phyloP scores from a whole-genome alignment of 92 coral and sea anemone genomes.

The Zoanthus sansibaricus region DNA sequence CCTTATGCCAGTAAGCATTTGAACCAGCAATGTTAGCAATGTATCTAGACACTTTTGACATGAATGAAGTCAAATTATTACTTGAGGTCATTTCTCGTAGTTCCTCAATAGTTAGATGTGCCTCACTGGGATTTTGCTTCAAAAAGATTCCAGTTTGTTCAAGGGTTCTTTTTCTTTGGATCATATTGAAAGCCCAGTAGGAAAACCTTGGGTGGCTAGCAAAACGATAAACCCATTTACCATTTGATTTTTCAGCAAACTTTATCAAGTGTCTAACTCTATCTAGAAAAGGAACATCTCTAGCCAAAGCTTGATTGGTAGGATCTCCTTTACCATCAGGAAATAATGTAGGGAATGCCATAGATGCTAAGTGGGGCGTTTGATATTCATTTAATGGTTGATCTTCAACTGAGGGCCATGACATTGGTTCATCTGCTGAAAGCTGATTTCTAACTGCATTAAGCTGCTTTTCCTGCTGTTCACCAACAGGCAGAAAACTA shows the following conservation, averaged over 20 bases:
- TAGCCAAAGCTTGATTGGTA: neutral
- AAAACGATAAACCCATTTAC: too few relatives aligned
- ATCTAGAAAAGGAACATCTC: neutral
- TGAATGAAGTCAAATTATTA: neutral
- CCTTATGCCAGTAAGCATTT: neutral
- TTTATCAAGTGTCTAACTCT: neutral
- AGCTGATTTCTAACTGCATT: neutral
- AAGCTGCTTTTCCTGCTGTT: neutral
- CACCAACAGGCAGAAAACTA: neutral
- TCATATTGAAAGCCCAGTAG: too few relatives aligned
- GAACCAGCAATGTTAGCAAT: neutral
- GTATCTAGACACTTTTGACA: neutral
- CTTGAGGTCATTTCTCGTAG: neutral
- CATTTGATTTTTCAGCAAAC: neutral
- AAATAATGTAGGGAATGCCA: neutral
- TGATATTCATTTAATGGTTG: neutral
- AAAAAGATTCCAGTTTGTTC: neutral
- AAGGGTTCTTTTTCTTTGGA: neutral
- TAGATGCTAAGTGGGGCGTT: neutral
- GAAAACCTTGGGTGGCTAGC: too few relatives aligned
- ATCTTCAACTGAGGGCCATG: neutral
- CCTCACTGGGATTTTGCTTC: neutral
- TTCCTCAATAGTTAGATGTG: neutral
- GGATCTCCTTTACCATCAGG: too few relatives aligned
- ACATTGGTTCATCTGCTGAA: neutral